These are phyloP conservation scores for Eriocheir sinensis DNA, from an alignment of 1,140 invertebrate genomes.

Conservation along the genomic window DNA sequence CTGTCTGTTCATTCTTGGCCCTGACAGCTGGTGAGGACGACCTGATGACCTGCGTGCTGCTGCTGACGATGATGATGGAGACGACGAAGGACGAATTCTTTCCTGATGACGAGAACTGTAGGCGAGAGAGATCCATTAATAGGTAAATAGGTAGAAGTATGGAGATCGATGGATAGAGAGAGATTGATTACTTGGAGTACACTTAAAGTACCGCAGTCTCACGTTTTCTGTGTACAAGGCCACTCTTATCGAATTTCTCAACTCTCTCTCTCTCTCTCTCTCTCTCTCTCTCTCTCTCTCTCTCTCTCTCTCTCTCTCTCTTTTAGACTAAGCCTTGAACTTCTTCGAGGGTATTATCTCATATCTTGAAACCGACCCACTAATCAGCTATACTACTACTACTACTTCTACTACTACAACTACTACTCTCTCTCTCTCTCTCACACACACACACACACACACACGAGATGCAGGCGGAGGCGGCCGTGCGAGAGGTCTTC, in stretches of 20 bases:
- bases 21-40: too few relatives aligned
- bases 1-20: too few relatives aligned
- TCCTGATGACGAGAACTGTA: too few relatives aligned
- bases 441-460: neutral
- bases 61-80: too few relatives aligned
- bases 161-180: neutral
- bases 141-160: neutral
- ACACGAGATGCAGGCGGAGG: constrained; percentile 19
- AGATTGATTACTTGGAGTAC: too few relatives aligned
- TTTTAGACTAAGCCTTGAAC: too few relatives aligned
- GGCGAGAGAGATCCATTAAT: too few relatives aligned
- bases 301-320: constrained; percentile 28
- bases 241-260: too few relatives aligned
- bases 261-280: constrained; percentile 44
- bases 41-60: too few relatives aligned
- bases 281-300: constrained; percentile 54
- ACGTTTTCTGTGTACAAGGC: too few relatives aligned
- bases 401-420: neutral
- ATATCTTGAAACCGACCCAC: too few relatives aligned
- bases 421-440: constrained; percentile 36
- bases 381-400: neutral
- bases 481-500: constrained; percentile 34
- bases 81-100: too few relatives aligned
- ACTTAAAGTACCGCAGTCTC: constrained; percentile 6
- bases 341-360: neutral